Base-by-base conservation (phyloP, 2,113 vertebrate genomes). In the Dermatemys mawii region DNA sequence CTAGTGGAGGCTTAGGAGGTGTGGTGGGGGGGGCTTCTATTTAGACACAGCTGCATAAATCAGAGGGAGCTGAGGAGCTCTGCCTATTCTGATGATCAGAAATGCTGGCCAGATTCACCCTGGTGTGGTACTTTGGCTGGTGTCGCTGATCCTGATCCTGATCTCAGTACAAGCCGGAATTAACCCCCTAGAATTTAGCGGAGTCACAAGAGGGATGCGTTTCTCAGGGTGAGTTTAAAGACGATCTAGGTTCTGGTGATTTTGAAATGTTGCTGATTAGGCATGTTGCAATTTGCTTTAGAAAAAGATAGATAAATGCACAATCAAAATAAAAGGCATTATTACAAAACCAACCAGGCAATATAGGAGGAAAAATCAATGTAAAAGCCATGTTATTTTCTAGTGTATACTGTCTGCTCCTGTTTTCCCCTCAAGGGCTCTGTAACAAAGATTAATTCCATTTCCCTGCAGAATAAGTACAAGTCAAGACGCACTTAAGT, bases 301-400 rank as follows among this genome's bases (percentile, higher is more conserved):
- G 55, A 35, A 90, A 84, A 88, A 83, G 3, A 38, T 3, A 0
- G 78, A 49, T 85, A 93, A 96, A 94, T 88, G 90, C 55, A 63
- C 84, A 19, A 84, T 83, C 6, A 90, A 90, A 96, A 27, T 6
- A 16, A 46, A 76, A 87, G 83, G 91, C 92, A 67, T 86, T 80
- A 78, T 94, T 92, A 82, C 46, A 90, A 93, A 94, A 96, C 93
- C 91, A 96, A 96, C 95, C 86, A 96, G 88, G 90, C 90, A 84
- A 78, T 90, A 90, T 29, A 90, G 84, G 84, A 86, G 57, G 78
- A 89, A 93, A 96, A 93, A 90, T 83, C 0, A 67, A 87, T 80
- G 83, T 73, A 92, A 95, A 93, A 96, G 78, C 22, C 26, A 35
- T 19, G 84, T 57, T 95, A 90, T 92, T 97, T 94, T 93, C 83